Evolutionary conservation across 2,113 vertebrate species (phyloP), one percentile per base, ranked within the genome.

Genomic region (Oxygymnocypris stewartii): DNA sequence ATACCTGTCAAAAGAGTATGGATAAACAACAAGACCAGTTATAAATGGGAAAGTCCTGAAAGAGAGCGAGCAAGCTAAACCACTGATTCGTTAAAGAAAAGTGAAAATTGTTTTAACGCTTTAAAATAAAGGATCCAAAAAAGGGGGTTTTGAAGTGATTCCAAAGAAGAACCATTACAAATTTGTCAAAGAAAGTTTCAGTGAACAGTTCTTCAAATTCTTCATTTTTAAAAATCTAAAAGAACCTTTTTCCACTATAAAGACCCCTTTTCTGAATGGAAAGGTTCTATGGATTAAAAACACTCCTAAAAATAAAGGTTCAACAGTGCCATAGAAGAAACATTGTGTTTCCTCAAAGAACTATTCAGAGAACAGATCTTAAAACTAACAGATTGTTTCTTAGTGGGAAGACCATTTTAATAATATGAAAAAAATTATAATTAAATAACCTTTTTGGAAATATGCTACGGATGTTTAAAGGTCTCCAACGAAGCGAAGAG

Each of bases 1-100:
- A 85, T 88, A 93, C 92, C 88, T 91, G 92, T 94, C 92, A 93
- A 90, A 89, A 90, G 86, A 79, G 77, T 63, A 44, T 1, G 16
- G 23, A 90, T 90, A 82, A 91, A 92, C 91, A 91, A 91, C 91
- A 88, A 89, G 83, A 85, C 54, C 76, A 86, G 85, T 89, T 86
- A 65, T 77, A 85, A 90, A 92, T 90, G 83, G 83, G 88, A 47
- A 69, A 85, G 54, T 6, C 23, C n/a, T 44, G 61, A 86, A 75
- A 89, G 84, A 87, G 75, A 89, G 79, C 89, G 87, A 86, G 87
- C 86, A 90, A 81, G 73, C 87, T 82, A 87, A 2, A 71, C 87
- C 87, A 89, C 76, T 86, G 84, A 92, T 88, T 86, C 77, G 90
- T 40, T 20, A 37, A 20, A 79, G 16, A 20, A 79, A 78, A 35